Base-by-base conservation (phyloP, 2,797 vertebrate species). In the Limnodromus scolopaceus region DNA sequence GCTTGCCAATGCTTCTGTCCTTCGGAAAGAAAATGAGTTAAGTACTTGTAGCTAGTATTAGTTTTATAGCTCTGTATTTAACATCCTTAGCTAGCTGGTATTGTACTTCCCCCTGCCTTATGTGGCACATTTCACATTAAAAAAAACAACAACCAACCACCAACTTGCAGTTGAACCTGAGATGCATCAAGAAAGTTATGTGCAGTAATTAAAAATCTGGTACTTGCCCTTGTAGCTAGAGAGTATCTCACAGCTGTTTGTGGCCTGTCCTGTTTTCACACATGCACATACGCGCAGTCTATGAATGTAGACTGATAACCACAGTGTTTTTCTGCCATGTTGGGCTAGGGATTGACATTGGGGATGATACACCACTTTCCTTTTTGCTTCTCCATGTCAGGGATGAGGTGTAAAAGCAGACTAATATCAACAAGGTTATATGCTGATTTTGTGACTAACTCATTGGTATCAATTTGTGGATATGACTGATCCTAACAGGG, bases 261-360 rank as follows among this genome's bases (percentile, higher is more conserved):
- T 43, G 36, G 5, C 0, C 1, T 63, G 30, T 64, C 30, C 0
- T 9, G 17, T 79, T 88, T 39, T n/a, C 58, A 58, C 38, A 25
- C 5, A 6, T 7, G 15, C 39, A 16, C 6, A 5, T 3, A 23
- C 1, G 1, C 18, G 12, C 9, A n/a, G 1, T 54, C 16, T 70
- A 18, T 13, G 13, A 12, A 45, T 27, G 6, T 34, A 13, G 79
- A 49, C 34, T 48, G 32, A 13, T 41, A 45, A 11, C 51, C 18
- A 3, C 0, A 0, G 16, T 58, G 39, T 2, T 53, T 27, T 61
- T n/a, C 13, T 84, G 0, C 49, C 11, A 9, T 22, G 13, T 16
- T 85, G 61, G 23, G 19, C 28, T 45, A 32, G 46, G 34, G 27
- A 14, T 51, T 72, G 64, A 24, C 12, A 14, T 16, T 24, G 38